A percentile compares a stretch with the other conserved stretches of the same genome.
Evolutionary conservation across 2,888 invertebrate genomes (phyloP).

Genomic region (Luperina nickerlii): DNA sequence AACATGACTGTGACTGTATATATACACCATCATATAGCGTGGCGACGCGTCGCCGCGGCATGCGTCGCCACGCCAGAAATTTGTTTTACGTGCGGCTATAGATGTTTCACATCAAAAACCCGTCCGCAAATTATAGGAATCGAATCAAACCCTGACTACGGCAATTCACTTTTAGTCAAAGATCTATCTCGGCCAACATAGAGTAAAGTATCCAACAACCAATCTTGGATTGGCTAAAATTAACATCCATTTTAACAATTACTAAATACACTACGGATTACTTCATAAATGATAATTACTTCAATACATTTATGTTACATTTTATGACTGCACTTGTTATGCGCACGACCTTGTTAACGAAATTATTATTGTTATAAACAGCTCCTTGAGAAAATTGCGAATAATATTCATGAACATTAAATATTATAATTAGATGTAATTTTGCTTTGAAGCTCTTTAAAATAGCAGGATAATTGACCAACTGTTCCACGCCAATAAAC

Average conservation of each 20-base stretch:
- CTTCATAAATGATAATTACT: conserved; percentile 1
- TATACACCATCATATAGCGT: no score
- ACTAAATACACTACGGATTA: not conserved
- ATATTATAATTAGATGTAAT: conserved; percentile 12
- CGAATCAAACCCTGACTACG: not conserved
- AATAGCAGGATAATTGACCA: not conserved
- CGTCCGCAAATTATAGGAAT: no score
- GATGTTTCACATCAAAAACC: no score
- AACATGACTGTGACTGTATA: no score
- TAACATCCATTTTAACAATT: conserved; percentile 6
- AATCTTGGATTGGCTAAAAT: not conserved
- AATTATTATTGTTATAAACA: conserved; percentile 32
- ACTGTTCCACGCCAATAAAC: not conserved
- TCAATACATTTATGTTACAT: conserved; percentile 12
- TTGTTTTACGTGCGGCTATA: no score
- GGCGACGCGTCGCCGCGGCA: no score
- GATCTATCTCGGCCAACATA: not conserved
- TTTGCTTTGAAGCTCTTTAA: not conserved
- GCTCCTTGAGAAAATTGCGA: conserved; percentile 36
- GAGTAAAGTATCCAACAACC: not conserved
- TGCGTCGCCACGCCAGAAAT: no score
- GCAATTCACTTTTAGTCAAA: not conserved
- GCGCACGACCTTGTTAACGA: conserved; percentile 43
- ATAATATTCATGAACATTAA: conserved; percentile 23
- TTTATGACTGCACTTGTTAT: conserved; percentile 35